Evolutionary conservation across 2,113 vertebrate species (phyloP).

Genomic region (Apistogramma diplotaenia): DNA sequence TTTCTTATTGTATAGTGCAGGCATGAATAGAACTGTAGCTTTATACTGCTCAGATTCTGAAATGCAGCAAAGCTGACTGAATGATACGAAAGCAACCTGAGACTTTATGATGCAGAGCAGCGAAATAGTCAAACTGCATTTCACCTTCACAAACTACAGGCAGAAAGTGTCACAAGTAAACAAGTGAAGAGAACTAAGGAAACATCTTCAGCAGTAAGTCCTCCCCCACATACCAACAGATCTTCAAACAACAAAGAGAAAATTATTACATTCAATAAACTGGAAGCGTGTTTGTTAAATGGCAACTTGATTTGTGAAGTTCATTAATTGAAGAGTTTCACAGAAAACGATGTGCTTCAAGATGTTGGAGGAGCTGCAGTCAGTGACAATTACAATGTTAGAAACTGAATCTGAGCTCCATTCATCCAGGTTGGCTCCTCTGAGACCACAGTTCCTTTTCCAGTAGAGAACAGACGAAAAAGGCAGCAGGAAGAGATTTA

Average conservation of each 20-base stretch:
- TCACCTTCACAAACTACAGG: background rate
- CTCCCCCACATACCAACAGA: no score
- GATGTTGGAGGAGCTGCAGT: background rate
- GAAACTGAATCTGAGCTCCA: background rate
- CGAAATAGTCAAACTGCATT: background rate
- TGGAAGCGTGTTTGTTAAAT: background rate
- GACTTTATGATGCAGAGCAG: background rate
- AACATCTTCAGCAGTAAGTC: no score
- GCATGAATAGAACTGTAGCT: no score
- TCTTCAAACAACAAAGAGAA: no score
- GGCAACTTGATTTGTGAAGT: no score
- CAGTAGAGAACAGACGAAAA: background rate
- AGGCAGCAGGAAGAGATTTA: background rate
- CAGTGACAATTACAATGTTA: background rate
- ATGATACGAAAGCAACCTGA: background rate
- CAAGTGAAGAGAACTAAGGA: background rate
- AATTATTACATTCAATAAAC: background rate
- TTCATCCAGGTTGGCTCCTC: background rate
- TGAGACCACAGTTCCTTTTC: background rate
- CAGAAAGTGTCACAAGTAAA: background rate
- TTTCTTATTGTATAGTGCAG: no score
- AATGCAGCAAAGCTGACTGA: accelerated
- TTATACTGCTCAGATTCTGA: background rate
- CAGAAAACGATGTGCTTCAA: background rate
- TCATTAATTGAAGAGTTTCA: background rate